Evolutionary conservation across 2,888 invertebrate species (phyloP).

Genomic region (Odontocolon sp.): DNA sequence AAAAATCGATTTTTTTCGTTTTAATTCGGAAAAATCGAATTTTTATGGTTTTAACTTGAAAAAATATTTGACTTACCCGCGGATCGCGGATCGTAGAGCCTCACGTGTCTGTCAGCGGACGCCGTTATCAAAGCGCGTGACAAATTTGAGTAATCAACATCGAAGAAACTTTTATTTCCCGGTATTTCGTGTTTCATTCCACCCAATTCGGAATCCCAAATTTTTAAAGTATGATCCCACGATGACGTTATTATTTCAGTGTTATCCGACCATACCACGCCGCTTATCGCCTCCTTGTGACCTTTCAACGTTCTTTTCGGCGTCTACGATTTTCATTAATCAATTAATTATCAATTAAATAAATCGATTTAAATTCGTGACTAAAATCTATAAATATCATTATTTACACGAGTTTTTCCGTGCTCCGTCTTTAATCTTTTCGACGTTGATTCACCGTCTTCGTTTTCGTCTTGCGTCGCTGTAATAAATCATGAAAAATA

Average conservation of each 20-base stretch:
- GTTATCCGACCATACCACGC: slow-evolving; percentile 91
- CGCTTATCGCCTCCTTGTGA: slow-evolving; percentile 95
- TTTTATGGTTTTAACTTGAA: background rate
- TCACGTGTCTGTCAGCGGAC: slow-evolving; percentile 94
- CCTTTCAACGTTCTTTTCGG: slow-evolving; percentile 94
- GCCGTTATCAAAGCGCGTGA: slow-evolving; percentile 90
- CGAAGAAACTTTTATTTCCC: slow-evolving; percentile 95
- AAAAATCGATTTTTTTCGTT: background rate
- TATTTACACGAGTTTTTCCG: slow-evolving; percentile 84
- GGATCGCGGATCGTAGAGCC: slow-evolving; percentile 95
- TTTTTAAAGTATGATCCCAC: slow-evolving; percentile 97
- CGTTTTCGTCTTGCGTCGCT: slow-evolving; percentile 80
- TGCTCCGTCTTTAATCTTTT: slow-evolving; percentile 84
- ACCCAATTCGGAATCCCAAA: slow-evolving; percentile 96
- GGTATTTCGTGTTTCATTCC: slow-evolving; percentile 90
- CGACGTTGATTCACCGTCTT: slow-evolving; percentile 83
- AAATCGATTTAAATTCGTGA: background rate
- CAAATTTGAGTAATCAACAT: slow-evolving; percentile 90
- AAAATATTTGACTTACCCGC: slow-evolving; percentile 83
- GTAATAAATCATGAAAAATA: slow-evolving; percentile 43
- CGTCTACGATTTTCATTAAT: slow-evolving; percentile 82
- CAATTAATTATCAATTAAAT: background rate
- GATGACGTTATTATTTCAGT: slow-evolving; percentile 92
- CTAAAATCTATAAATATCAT: slow-evolving; percentile 10
- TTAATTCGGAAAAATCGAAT: background rate